Conservation (phyloP, 1,140 invertebrate species). For the Pectinophora gossypiella region DNA sequence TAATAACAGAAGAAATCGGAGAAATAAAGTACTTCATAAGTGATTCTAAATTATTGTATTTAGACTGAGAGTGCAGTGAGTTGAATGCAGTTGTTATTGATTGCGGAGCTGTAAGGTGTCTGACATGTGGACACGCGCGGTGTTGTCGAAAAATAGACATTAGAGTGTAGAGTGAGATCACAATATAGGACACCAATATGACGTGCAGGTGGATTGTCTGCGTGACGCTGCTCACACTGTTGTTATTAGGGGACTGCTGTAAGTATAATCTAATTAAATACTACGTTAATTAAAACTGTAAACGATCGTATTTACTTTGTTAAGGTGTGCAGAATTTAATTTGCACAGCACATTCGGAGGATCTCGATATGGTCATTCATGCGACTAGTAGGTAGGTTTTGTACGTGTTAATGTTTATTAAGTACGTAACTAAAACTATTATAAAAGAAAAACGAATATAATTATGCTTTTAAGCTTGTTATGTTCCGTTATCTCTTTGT, state of each 20-base stretch:
- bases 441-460: too few species aligned
- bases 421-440: too few species aligned
- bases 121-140: not conserved
- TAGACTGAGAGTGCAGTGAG: not conserved
- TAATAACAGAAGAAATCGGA: not conserved
- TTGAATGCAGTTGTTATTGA: not conserved
- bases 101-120: not conserved
- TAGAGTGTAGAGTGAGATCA: constrained; percentile 9
- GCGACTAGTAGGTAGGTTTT: too few species aligned
- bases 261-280: too few species aligned
- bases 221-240: constrained; percentile 9
- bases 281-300: not conserved
- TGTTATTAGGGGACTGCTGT: constrained; percentile 10
- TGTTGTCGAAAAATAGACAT: constrained; percentile 1
- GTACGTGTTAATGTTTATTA: too few species aligned
- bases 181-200: not conserved
- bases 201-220: not conserved
- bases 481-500: too few species aligned
- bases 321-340: too few species aligned
- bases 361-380: too few species aligned
- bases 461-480: too few species aligned
- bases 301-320: not conserved
- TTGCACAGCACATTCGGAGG: too few species aligned
- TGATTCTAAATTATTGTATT: too few species aligned
- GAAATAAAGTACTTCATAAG: not conserved